Evolutionary conservation across 2,113 vertebrate genomes (phyloP).

Genomic region (Toxostoma redivivum): DNA sequence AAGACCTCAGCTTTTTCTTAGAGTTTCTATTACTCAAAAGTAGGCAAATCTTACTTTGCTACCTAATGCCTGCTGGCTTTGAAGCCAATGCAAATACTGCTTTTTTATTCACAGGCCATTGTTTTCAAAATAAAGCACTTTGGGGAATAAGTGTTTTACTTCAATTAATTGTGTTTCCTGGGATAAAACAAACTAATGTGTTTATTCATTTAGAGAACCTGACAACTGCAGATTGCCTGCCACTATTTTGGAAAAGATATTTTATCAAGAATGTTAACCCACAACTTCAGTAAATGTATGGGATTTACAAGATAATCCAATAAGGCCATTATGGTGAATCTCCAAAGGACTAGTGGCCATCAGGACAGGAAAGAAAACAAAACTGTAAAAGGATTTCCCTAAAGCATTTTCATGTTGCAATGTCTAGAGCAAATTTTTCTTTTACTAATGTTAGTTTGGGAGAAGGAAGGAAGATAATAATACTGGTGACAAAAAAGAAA

Average conservation of each 20-base stretch:
- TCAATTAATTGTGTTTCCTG: constrained; percentile 39
- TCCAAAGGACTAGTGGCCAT: background rate
- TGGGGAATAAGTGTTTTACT: constrained; percentile 15
- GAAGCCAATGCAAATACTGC: background rate
- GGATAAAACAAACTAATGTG: constrained; percentile 5
- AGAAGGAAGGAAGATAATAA: background rate
- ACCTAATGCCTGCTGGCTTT: background rate
- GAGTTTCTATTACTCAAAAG: background rate
- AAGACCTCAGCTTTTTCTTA: background rate
- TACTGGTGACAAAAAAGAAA: background rate
- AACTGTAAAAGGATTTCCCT: background rate
- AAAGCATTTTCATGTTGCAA: background rate
- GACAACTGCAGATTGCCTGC: background rate
- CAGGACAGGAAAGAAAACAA: background rate
- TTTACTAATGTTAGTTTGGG: background rate
- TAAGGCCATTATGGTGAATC: background rate
- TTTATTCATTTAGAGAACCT: constrained; percentile 33
- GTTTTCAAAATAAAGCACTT: constrained; percentile 5
- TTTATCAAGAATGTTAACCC: background rate
- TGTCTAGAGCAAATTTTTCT: background rate
- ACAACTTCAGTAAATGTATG: background rate
- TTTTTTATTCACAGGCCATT: background rate
- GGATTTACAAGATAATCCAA: constrained; percentile 7
- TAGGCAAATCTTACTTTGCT: background rate
- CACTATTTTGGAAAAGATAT: background rate